phyloP scores from a whole-genome alignment of 2,888 invertebrate species.

The Archaeoteleia sp. region DNA sequence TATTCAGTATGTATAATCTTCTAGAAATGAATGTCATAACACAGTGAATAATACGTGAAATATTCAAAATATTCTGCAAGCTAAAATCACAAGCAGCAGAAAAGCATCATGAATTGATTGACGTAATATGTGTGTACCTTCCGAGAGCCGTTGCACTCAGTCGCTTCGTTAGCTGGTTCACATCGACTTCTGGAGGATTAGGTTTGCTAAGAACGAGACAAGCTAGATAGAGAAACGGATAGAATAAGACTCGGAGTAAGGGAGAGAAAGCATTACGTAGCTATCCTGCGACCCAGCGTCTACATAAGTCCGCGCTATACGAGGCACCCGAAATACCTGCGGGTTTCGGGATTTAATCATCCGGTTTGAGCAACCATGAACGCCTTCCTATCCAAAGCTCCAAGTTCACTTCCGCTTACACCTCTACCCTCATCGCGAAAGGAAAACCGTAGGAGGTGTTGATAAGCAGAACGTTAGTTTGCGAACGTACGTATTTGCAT shows the following conservation, averaged over 20 bases:
- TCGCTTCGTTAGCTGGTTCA: conserved; percentile 59
- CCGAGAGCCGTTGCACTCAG: conserved; percentile 56
- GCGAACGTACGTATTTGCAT: conserved; percentile 2
- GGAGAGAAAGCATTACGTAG: conserved; percentile 38
- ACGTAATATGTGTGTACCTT: neutral
- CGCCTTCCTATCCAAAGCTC: conserved; percentile 10
- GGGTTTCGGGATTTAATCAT: conserved; percentile 64
- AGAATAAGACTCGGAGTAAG: neutral
- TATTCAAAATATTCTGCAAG: no score
- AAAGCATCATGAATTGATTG: neutral
- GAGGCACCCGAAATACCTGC: conserved; percentile 4
- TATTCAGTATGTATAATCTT: no score
- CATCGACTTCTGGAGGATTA: conserved; percentile 63
- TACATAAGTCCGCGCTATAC: conserved; percentile 17
- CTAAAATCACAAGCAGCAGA: neutral
- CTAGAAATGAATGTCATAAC: no score
- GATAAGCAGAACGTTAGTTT: conserved; percentile 4
- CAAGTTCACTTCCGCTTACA: conserved; percentile 1
- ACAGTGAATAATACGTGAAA: no score
- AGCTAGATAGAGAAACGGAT: neutral
- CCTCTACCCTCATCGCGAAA: conserved; percentile 21
- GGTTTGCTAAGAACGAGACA: conserved; percentile 51
- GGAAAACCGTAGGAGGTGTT: neutral
- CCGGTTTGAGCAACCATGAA: conserved; percentile 58
- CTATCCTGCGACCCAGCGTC: conserved; percentile 42